Base-by-base conservation (phyloP, 2,113 vertebrate species). In the Solenodon paradoxus region DNA sequence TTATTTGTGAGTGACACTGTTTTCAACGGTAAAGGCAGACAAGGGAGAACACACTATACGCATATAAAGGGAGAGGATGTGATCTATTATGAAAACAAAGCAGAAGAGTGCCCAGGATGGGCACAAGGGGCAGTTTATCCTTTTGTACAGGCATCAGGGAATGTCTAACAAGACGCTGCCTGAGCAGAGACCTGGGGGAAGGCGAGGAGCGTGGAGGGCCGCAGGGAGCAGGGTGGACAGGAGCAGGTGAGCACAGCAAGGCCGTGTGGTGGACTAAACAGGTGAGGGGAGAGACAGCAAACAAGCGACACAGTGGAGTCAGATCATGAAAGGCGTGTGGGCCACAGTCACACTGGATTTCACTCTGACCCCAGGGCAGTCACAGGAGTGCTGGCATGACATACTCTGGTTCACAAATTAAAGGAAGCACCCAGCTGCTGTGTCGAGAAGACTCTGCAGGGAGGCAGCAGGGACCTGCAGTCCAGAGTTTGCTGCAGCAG, bases 181-280 rank as follows among this genome's bases (percentile, higher is more conserved):
- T 3, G n/a, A 40, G 42, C 68, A 75, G 64, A 85, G 17, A 28
- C 72, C n/a, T 35, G 19, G 15, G 55, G 49, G 24, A 71, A 28
- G 2, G n/a, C n/a, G n/a, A n/a, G n/a, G n/a, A n/a, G n/a, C n/a
- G n/a, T n/a, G n/a, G n/a, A n/a, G n/a, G n/a, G n/a, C n/a, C 10
- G 5, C 13, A 66, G 51, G 47, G 45, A 38, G 55, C 42, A 6
- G 28, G 24, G 38, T 17, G 9, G 20, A 24, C 26, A 53, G 68
- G 32, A 61, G 32, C 15, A 11, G 1, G 57, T 1, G 16, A 49
- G 47, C 19, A 57, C 22, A 49, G 42, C 55, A 42, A 32, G 42
- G 20, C 57, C 11, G 26, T 2, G 2, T 10, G 1, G 12, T 16
- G 40, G 5, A 40, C 35, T n/a, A n/a, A 64, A 22, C 5, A 0